Evolutionary conservation across 2,888 invertebrate genomes (phyloP).

Genomic region (Drosophila falleni): DNA sequence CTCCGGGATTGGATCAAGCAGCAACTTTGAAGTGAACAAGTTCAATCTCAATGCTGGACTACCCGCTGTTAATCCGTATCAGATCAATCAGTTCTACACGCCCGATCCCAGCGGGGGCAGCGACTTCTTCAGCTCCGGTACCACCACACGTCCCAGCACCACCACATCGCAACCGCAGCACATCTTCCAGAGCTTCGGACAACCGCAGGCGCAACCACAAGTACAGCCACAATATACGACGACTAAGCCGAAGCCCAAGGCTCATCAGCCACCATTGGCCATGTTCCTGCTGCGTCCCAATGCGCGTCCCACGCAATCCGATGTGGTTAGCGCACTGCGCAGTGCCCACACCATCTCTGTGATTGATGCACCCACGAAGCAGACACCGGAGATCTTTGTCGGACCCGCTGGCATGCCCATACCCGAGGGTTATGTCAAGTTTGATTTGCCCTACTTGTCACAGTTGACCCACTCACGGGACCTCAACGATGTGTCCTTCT

Average conservation of each 20-base stretch:
- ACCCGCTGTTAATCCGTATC: conserved; percentile 85
- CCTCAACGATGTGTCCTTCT: conserved; percentile 92
- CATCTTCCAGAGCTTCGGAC: conserved; percentile 77
- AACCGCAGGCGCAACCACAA: conserved; percentile 27
- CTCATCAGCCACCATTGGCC: conserved; percentile 94
- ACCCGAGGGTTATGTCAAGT: conserved; percentile 91
- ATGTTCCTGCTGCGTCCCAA: conserved; percentile 89
- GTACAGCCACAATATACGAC: conserved; percentile 80
- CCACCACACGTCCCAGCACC: conserved; percentile 82
- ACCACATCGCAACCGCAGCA: conserved; percentile 59
- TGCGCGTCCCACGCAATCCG: conserved; percentile 87
- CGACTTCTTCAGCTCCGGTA: conserved; percentile 70
- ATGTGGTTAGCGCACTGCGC: conserved; percentile 90
- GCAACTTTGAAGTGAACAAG: conserved; percentile 76
- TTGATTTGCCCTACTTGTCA: conserved; percentile 93
- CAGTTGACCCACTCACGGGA: conserved; percentile 86
- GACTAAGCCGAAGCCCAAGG: conserved; percentile 88
- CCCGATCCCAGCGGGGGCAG: conserved; percentile 76
- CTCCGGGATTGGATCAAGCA: conserved; percentile 43
- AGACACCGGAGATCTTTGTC: conserved; percentile 92
- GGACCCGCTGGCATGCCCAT: conserved; percentile 91
- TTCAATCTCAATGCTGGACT: conserved; percentile 78
- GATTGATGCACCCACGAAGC: conserved; percentile 89
- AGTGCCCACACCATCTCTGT: conserved; percentile 91
- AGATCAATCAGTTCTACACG: conserved; percentile 85